Evolutionary conservation across 2,797 vertebrate genomes (phyloP).

Genomic region (Poeciliopsis presidionis): DNA sequence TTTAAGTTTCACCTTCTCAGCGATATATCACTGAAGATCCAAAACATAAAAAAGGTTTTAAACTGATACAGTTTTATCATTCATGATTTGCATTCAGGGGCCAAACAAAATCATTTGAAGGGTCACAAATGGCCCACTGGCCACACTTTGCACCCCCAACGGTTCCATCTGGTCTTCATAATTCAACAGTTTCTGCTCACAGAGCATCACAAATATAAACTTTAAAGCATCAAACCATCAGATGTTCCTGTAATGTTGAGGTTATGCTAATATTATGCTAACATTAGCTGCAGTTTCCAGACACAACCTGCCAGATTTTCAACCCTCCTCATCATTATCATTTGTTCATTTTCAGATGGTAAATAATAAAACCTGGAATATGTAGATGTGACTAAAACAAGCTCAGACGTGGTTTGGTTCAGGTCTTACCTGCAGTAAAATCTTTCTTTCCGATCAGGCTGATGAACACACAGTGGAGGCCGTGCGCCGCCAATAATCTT

Average conservation of each 20-base stretch:
- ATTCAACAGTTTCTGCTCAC: background rate
- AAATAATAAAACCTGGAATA: background rate
- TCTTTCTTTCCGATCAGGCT: background rate
- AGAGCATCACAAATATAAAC: background rate
- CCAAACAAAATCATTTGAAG: too few species aligned
- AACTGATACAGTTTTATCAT: too few species aligned
- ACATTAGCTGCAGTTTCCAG: background rate
- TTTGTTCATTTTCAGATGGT: background rate
- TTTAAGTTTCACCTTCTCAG: too few species aligned
- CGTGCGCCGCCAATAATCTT: background rate
- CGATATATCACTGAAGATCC: too few species aligned
- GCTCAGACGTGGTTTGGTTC: background rate
- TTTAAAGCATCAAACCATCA: background rate
- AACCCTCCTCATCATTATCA: background rate
- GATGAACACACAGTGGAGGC: background rate
- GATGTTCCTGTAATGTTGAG: background rate
- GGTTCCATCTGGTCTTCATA: background rate
- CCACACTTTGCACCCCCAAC: background rate
- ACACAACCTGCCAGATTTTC: background rate
- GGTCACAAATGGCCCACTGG: too few species aligned
- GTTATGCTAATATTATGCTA: background rate
- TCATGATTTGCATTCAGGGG: too few species aligned
- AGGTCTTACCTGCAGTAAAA: background rate
- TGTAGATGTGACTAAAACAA: background rate
- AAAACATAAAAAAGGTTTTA: too few species aligned